These are phyloP conservation scores for Lethocerus indicus DNA, from an alignment of 1,140 invertebrate genomes.

Conservation along the genomic window DNA sequence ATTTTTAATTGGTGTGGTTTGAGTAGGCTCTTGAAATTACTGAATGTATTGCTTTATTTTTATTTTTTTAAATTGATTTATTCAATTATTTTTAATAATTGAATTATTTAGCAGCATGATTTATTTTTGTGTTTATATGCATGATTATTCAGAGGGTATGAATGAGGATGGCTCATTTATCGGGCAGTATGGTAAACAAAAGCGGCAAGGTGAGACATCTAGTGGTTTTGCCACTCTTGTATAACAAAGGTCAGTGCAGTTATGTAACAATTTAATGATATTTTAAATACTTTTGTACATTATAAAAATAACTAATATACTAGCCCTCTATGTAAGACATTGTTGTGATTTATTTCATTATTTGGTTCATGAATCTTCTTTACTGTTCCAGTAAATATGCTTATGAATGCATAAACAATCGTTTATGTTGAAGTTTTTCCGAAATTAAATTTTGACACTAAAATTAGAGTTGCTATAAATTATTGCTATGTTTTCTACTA, in stretches of 20 bases:
- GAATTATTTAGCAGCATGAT: constrained; percentile 15
- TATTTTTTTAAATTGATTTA: constrained; percentile 16
- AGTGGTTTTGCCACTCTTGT: constrained; percentile 64
- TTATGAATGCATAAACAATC: no score
- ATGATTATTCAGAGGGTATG: constrained; percentile 50
- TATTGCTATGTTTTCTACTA: no score
- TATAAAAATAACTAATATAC: not conserved
- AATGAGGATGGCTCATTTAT: constrained; percentile 98
- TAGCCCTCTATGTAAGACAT: not conserved
- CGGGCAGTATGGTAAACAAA: constrained; percentile 77
- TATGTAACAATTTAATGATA: no score
- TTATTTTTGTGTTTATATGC: constrained; percentile 20
- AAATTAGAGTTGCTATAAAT: no score
- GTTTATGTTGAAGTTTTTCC: no score
- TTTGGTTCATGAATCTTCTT: no score
- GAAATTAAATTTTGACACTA: no score
- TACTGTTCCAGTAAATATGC: no score
- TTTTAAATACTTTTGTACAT: not conserved
- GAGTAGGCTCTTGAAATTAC: not conserved
- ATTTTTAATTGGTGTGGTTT: no score
- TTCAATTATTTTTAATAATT: constrained; percentile 16
- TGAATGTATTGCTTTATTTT: constrained; percentile 14
- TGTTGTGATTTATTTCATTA: not conserved
- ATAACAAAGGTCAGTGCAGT: no score
- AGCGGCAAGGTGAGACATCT: constrained; percentile 45